These are phyloP conservation scores for Sparidentex hasta DNA, from an alignment of 2,797 vertebrate species.

Conservation along the genomic window DNA sequence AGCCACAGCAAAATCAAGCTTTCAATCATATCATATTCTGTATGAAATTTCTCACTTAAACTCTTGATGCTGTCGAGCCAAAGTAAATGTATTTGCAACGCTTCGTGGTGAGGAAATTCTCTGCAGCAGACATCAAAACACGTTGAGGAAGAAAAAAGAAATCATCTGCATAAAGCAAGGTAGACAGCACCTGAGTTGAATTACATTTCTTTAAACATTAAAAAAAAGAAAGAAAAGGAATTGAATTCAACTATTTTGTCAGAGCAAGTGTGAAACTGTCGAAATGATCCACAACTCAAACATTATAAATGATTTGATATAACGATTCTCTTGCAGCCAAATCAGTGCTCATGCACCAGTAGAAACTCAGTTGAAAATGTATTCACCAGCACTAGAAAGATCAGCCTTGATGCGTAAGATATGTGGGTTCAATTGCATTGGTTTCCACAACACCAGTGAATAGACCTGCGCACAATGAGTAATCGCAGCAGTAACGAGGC, in stretches of 20 bases:
- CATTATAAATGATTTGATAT: background rate
- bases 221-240: background rate
- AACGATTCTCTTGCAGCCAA: background rate
- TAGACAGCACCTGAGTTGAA: background rate
- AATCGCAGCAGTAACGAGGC: background rate
- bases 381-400: constrained; percentile 8
- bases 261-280: background rate
- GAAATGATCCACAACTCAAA: background rate
- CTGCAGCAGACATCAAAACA: background rate
- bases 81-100: background rate
- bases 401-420: background rate
- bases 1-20: background rate
- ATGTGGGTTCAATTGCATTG: background rate
- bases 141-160: background rate
- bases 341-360: background rate
- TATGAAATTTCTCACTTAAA: background rate
- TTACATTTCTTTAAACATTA: background rate
- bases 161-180: background rate
- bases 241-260: background rate
- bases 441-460: background rate
- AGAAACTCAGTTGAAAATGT: constrained; percentile 5
- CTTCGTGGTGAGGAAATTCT: background rate
- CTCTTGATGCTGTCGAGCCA: constrained; percentile 2
- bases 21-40: background rate
- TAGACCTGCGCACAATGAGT: background rate